Conservation (phyloP, 53 echinoderm and acorn worm genomes). For the Hippasteria phrygiana region DNA sequence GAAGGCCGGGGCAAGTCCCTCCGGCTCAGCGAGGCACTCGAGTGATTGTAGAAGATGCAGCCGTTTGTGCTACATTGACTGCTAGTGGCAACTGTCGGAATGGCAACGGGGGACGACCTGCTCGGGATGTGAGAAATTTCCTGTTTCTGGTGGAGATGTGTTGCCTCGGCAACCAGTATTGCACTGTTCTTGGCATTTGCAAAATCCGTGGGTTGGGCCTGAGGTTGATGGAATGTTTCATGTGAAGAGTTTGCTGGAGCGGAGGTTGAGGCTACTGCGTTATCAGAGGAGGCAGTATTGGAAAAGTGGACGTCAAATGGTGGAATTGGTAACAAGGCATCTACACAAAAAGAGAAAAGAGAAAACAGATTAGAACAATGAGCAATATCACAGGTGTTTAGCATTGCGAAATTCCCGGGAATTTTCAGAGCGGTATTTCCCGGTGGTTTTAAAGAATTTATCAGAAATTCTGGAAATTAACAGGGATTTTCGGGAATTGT, state of each 20-base stretch:
- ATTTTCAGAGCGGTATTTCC: too few relatives aligned
- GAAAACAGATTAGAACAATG: neutral
- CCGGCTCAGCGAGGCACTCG: neutral
- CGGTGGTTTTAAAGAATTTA: too few relatives aligned
- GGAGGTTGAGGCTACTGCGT: neutral
- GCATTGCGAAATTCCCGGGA: too few relatives aligned
- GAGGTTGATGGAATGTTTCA: neutral
- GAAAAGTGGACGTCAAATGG: neutral
- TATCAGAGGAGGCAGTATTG: constrained; percentile 4
- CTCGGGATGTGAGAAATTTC: neutral
- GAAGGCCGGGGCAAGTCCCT: neutral
- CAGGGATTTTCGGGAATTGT: too few relatives aligned
- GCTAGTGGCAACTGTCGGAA: neutral
- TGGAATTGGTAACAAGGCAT: neutral
- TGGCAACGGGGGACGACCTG: neutral
- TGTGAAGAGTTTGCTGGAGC: constrained; percentile 12
- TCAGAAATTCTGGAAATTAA: too few relatives aligned
- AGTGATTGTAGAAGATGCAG: neutral
- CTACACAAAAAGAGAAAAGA: neutral
- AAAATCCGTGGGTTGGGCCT: neutral
- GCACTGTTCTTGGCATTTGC: constrained; percentile 12
- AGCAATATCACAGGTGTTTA: too few relatives aligned
- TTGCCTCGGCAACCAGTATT: neutral
- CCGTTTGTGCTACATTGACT: neutral
- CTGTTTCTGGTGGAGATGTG: neutral